Percentiles rank a stretch among this genome's conserved stretches.
Evolutionary conservation across 2,888 invertebrate species (phyloP).

Genomic region (Brachypalpus laphriformis): DNA sequence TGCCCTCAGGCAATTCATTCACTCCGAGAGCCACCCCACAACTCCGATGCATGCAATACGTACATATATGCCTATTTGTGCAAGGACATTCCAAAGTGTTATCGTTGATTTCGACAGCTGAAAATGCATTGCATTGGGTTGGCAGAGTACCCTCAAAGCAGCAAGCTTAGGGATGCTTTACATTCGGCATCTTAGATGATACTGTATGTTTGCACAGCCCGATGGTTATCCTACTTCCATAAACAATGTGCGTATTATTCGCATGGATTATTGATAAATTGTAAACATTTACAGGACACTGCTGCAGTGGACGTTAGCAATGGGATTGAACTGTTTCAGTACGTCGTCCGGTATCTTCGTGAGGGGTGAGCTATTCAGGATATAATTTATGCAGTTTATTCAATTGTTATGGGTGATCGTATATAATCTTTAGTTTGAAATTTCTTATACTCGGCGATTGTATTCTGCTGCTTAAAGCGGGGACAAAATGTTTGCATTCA

Average conservation of each 20-base stretch:
- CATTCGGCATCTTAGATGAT: conserved; percentile 48
- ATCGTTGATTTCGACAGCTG: conserved; percentile 46
- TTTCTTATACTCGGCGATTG: no score
- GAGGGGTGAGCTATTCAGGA: background rate
- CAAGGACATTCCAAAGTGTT: conserved; percentile 37
- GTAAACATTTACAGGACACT: conserved; percentile 39
- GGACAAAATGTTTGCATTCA: background rate
- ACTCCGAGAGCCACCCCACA: background rate
- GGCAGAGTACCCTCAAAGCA: background rate
- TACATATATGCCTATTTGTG: background rate
- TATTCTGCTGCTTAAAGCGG: background rate
- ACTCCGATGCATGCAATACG: background rate
- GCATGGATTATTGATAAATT: conserved; percentile 60
- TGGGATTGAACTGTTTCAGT: conserved; percentile 15
- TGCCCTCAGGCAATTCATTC: conserved; percentile 78
- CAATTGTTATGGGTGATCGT: conserved; percentile 10
- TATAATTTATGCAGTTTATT: conserved; percentile 19
- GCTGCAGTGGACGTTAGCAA: conserved; percentile 17
- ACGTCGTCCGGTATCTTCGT: background rate
- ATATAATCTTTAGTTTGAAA: no score
- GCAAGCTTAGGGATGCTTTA: background rate
- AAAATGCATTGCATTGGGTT: background rate
- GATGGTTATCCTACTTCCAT: conserved; percentile 53
- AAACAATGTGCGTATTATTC: conserved; percentile 50
- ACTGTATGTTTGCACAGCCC: conserved; percentile 46